phyloP scores from a whole-genome alignment of 1,140 invertebrate genomes.

The Bombus confusus region DNA sequence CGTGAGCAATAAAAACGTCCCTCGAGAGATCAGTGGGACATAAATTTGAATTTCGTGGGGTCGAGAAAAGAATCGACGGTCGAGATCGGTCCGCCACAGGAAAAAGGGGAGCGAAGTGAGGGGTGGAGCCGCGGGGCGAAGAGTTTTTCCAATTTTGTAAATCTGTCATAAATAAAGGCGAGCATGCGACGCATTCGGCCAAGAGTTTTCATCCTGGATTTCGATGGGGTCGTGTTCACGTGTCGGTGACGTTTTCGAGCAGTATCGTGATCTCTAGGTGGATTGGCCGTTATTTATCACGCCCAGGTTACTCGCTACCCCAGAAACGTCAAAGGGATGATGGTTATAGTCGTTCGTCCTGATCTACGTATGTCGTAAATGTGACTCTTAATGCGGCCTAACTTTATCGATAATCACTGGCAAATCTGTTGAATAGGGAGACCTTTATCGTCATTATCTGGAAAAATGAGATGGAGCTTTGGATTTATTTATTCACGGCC shows the following conservation, averaged over 20 bases:
- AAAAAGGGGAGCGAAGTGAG: neutral
- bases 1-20: neutral
- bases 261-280: conserved; percentile 35
- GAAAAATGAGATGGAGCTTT: neutral
- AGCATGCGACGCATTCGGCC: conserved; percentile 10
- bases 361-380: neutral
- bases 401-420: neutral
- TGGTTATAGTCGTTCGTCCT: neutral
- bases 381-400: no score
- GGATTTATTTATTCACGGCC: neutral
- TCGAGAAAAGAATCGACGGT: neutral
- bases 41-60: conserved; percentile 41
- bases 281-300: conserved; percentile 43
- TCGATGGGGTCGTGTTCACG: conserved; percentile 23
- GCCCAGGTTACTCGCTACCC: neutral
- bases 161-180: conserved; percentile 56
- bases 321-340: conserved; percentile 3
- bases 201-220: conserved; percentile 28
- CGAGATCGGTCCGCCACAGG: conserved; percentile 2
- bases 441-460: neutral
- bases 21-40: conserved; percentile 2
- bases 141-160: conserved; percentile 56
- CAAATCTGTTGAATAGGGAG: neutral
- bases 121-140: neutral
- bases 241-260: conserved; percentile 43